phyloP scores from a whole-genome alignment of 92 coral and sea anemone species.

The Scolanthus callimorphus region DNA sequence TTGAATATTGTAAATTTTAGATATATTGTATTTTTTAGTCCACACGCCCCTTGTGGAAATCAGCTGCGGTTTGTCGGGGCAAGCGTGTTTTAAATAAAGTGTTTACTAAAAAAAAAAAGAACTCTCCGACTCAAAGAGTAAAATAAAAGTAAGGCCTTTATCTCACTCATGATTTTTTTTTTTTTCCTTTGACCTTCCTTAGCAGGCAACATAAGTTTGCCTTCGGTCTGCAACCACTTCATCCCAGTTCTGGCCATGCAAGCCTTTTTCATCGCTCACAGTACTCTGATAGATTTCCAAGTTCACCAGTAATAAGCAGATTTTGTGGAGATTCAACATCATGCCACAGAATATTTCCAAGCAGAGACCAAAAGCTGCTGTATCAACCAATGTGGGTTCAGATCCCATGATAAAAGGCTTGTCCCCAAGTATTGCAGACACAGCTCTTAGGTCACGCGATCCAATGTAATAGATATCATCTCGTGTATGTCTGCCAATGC shows the following conservation, averaged over 20 bases:
- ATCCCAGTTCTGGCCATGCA: neutral
- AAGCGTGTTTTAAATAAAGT: no score
- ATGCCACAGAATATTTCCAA: neutral
- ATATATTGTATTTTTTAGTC: no score
- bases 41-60: no score
- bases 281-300: neutral
- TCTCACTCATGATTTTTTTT: no score
- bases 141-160: no score
- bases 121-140: no score
- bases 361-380: neutral
- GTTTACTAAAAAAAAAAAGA: no score
- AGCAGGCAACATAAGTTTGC: neutral
- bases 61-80: no score
- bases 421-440: neutral
- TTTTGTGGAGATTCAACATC: neutral
- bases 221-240: neutral
- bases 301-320: neutral
- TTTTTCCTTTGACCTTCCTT: no score
- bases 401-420: neutral
- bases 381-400: neutral
- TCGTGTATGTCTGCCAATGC: neutral
- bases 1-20: no score
- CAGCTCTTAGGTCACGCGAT: neutral
- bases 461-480: neutral
- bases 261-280: neutral